Evolutionary conservation across 1,140 invertebrate genomes (phyloP), one percentile per base, ranked within the genome.

Genomic region (Anoplophora glabripennis): DNA sequence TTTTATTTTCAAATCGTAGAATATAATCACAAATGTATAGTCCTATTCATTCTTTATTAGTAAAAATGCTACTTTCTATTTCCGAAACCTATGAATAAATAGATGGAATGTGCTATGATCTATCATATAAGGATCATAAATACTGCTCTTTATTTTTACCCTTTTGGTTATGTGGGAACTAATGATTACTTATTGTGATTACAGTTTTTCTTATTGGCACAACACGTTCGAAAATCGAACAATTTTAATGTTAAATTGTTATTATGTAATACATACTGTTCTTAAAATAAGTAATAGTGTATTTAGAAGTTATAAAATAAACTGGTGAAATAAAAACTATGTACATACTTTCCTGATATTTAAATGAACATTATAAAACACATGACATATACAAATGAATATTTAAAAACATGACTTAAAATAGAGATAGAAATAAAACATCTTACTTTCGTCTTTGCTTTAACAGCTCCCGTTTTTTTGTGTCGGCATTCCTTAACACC

Each of bases 401-500:
- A 40, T 28, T 17, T 47, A 47, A 21, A 57, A 56, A 56, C 21
- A 52, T 52, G 3, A 35, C 38, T 36, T 45, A 45, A 45, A n/a
- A 45, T 11, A 11, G 42, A 45, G 9, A 15, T 15, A 15, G 15
- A 14, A 45, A 14, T 45, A 15, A 17, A 4, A 7, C 15, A 14
- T 18, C 46, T 59, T 64, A 64, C 48, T 66, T 68, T 53, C 51
- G 66, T 52, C 66, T 66, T 10, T 67, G 59, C 40, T 60, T 65
- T 9, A 57, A 53, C 44, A 61, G 11, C 21, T 67, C 67, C 44
- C 59, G 54, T 44, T 81, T 71, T 40, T 70, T 74, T 14, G 61
- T 78, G 64, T 88, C 86, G 38, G 85, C 83, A 70, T 85, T 85
- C 47, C 88, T 81, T 9, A 93, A 76, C 3, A 86, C 90, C 73